Percentiles rank a stretch among this genome's conserved stretches.
phyloP scores from a whole-genome alignment of 2,797 vertebrate species.

The Rhabdophis nuchalis region DNA sequence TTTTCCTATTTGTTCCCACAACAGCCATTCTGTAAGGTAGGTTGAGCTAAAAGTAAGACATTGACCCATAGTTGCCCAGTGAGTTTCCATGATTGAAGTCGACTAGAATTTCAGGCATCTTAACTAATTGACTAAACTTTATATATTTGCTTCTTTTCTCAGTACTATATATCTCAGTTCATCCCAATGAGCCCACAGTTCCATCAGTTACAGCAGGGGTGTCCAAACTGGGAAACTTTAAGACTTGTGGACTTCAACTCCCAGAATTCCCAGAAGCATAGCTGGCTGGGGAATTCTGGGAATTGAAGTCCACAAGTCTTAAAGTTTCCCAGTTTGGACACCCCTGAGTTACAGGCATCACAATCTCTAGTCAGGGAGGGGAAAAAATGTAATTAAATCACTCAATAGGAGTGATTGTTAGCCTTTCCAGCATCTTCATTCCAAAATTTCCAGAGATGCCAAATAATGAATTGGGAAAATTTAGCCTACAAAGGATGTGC shows the following conservation, averaged over 20 bases:
- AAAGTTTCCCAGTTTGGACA: too few relatives aligned
- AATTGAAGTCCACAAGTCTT: too few relatives aligned
- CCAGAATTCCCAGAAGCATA: too few relatives aligned
- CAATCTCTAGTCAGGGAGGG: neutral
- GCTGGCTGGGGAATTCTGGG: too few relatives aligned
- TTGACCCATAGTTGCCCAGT: neutral
- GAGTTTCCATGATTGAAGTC: neutral
- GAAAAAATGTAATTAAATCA: too few relatives aligned
- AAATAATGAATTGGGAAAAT: neutral
- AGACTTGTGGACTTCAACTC: too few relatives aligned
- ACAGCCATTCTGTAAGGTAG: neutral
- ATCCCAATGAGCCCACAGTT: neutral
- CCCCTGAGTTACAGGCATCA: neutral
- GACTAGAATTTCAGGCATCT: neutral
- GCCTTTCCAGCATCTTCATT: neutral
- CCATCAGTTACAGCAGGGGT: neutral
- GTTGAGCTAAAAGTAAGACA: neutral
- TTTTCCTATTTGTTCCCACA: neutral
- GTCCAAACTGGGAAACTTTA: too few relatives aligned
- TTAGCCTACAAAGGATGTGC: neutral
- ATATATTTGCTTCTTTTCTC: neutral
- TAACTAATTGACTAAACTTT: neutral
- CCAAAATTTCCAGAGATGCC: neutral
- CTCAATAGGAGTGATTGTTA: neutral
- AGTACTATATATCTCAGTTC: neutral